Base-by-base conservation (phyloP, 2,113 vertebrate species). In the Dasyornis broadbenti region DNA sequence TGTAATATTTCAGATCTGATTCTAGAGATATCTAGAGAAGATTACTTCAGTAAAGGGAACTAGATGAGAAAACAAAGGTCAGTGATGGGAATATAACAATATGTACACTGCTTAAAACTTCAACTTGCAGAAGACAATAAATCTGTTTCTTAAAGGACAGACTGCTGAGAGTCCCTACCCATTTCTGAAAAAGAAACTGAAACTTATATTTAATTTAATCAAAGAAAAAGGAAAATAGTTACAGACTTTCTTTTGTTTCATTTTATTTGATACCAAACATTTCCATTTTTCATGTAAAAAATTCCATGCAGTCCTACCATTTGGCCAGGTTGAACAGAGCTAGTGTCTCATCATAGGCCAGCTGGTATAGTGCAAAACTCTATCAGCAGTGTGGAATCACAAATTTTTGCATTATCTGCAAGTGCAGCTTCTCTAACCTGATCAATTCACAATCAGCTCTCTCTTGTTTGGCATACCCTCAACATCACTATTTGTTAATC, bases 221-320 rank as follows among this genome's bases (percentile, higher is more conserved):
- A 57, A 81, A 54, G 26, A 5, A 86, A 65, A 92, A 81, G 13
- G 18, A 7, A 15, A 7, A 60, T 9, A 83, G 60, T 52, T 11
- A 20, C 2, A 47, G 5, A 54, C 18, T 72, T 57, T 12, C 1
- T 63, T 86, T 70, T 39, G 39, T 57, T 52, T 56, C 1, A 15
- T 63, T 75, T 65, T 63, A 37, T 71, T 91, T 86, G 28, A 47
- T 50, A 57, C 1, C 0, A 0, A 65, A 27, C 0, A 30, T 49
- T 82, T 84, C 71, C 3, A 45, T 47, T 76, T 72, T 49, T 44
- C 5, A 5, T 42, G 15, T 20, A 68, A 76, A 89, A 80, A 8
- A 6, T 56, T 70, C 24, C 14, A 15, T 24, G 11, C 4, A 68
- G 18, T 64, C 27, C 19, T 66, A 61, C 20, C 1, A 2, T 47